These are phyloP conservation scores for Samia ricini DNA, from an alignment of 1,140 invertebrate species.

Conservation along the genomic window DNA sequence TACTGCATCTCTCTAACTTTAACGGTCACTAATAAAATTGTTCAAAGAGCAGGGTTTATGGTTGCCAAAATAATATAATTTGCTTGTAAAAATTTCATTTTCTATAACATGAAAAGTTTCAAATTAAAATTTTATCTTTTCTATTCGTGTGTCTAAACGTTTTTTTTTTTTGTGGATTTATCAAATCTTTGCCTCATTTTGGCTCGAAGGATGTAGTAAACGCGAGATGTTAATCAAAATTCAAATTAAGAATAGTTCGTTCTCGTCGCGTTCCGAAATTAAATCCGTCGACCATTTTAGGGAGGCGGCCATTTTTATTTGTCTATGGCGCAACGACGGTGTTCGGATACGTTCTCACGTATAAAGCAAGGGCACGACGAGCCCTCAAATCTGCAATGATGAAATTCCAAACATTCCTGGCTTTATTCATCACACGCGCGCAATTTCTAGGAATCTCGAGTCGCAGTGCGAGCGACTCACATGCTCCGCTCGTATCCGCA, in stretches of 20 bases:
- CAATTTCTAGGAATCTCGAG: slow-evolving; percentile 65
- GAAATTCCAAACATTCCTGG: slow-evolving; percentile 61
- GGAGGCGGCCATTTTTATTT: slow-evolving; percentile 42
- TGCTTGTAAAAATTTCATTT: slow-evolving; percentile 17
- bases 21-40: slow-evolving; percentile 60
- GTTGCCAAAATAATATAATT: slow-evolving; percentile 41
- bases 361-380: slow-evolving; percentile 35
- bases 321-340: slow-evolving; percentile 16
- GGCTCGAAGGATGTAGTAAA: slow-evolving; percentile 17
- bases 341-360: slow-evolving; percentile 57
- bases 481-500: slow-evolving; percentile 56
- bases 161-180: too few relatives aligned
- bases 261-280: slow-evolving; percentile 33
- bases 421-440: slow-evolving; percentile 74
- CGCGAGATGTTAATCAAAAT: slow-evolving; percentile 38
- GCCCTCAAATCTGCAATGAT: slow-evolving; percentile 71
- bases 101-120: neutral
- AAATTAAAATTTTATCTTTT: too few relatives aligned
- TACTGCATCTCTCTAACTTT: slow-evolving; percentile 64
- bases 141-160: too few relatives aligned
- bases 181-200: neutral
- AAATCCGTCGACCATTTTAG: slow-evolving; percentile 34
- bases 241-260: slow-evolving; percentile 28
- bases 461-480: slow-evolving; percentile 47
- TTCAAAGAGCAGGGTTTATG: slow-evolving; percentile 59